Evolutionary conservation across 2,797 vertebrate genomes (phyloP), one percentile per base, ranked within the genome.

Genomic region (Antennarius maculatus): DNA sequence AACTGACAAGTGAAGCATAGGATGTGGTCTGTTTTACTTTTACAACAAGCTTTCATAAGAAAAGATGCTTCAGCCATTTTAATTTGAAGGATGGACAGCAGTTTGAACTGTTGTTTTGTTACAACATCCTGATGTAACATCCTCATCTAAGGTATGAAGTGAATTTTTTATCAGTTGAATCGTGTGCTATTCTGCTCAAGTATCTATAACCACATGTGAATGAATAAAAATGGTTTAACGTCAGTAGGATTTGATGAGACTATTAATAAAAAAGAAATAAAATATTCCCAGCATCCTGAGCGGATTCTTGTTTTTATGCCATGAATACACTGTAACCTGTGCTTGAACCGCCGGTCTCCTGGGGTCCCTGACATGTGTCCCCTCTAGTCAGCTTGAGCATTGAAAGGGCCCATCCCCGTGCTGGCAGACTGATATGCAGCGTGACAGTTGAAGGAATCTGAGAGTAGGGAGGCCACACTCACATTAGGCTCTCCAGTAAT

Each of bases 401-500:
- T 50, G 52, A 47, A 55, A 57, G 18, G 29, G 27, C 45, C 42
- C 7, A n/a, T 23, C 73, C 15, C 57, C 52, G 31, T 7, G 16
- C 29, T 57, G 61, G 82, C 31, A 71, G 73, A 64, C 60, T 42
- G 69, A 16, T 39, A 80, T 64, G 71, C 46, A 73, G 85, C 51
- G 80, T 67, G 71, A 62, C 65, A 66, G 80, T 63, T 64, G 31
- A 47, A 73, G 74, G 74, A 86, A 86, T 90, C 75, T 65, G 71
- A 83, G 76, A 81, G 77, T 39, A 1, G 55, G 66, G 69, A 61
- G 77, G 69, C 72, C 57, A 64, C 56, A 42, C 64, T 82, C 70
- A 46, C 76, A 66, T 71, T 77, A 70, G 80, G 77, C 82, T 82
- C 85, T 81, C 76, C 71, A 79, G 83, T 63, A 71, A 90, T 90